Conservation (phyloP, 2,888 invertebrate genomes). For the Aleiodes leptofemur region DNA sequence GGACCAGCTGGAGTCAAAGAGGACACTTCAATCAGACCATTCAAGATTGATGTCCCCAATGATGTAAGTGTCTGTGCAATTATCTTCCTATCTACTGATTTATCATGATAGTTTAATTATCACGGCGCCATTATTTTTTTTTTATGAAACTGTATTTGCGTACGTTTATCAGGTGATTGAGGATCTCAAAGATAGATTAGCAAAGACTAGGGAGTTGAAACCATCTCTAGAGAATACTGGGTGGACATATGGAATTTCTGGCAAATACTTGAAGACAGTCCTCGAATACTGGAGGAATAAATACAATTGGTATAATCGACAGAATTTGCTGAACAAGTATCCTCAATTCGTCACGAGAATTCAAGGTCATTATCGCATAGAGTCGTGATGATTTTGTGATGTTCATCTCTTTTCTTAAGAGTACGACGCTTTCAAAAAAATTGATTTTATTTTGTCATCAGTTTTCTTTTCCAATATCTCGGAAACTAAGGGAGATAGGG, state of each 20-base stretch:
- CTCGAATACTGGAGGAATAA: constrained; percentile 87
- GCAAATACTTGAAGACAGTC: constrained; percentile 81
- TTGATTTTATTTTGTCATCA: too few species aligned
- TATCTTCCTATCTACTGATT: not conserved
- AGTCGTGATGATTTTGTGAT: constrained; percentile 13
- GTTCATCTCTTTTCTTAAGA: not conserved
- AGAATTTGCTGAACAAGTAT: constrained; percentile 83
- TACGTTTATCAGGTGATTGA: constrained; percentile 77
- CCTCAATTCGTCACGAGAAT: constrained; percentile 86
- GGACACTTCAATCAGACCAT: constrained; percentile 20
- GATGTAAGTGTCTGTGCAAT: constrained; percentile 1
- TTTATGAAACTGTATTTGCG: not conserved
- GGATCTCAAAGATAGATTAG: constrained; percentile 80
- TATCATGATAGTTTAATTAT: not conserved
- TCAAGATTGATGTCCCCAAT: constrained; percentile 17
- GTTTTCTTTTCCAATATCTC: too few species aligned
- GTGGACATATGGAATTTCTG: constrained; percentile 90
- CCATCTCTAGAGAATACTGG: constrained; percentile 81
- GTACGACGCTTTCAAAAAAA: too few species aligned
- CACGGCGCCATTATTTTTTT: too few species aligned
- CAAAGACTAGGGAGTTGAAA: constrained; percentile 76
- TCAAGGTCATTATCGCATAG: constrained; percentile 77
- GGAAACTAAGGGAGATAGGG: too few species aligned
- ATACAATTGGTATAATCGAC: constrained; percentile 85
- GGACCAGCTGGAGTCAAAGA: constrained; percentile 13